phyloP scores from a whole-genome alignment of 2,888 invertebrate genomes.

The Anthophora plumipes region DNA sequence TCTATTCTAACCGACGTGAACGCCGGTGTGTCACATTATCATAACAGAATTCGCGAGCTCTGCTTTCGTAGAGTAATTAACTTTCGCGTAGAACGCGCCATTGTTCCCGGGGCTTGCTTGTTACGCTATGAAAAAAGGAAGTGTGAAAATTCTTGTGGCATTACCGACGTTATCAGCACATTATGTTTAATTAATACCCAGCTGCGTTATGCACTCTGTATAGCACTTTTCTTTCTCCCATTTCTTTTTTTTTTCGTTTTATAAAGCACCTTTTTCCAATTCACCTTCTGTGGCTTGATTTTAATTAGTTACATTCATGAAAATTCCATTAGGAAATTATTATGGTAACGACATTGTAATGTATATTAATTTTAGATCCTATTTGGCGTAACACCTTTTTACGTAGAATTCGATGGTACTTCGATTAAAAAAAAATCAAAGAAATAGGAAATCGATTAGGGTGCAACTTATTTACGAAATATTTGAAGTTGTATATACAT shows the following conservation, averaged over 20 bases:
- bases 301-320: neutral
- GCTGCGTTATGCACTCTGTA: too few species aligned
- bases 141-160: neutral
- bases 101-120: neutral
- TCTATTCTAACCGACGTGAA: neutral
- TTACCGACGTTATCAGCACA: neutral
- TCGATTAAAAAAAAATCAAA: too few species aligned
- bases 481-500: too few species aligned
- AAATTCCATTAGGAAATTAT: neutral
- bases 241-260: too few species aligned
- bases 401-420: too few species aligned
- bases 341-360: neutral
- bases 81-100: neutral
- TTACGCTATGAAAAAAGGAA: neutral
- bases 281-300: neutral
- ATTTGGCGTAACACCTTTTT: too few species aligned
- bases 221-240: too few species aligned
- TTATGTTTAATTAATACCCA: neutral
- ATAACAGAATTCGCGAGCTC: neutral
- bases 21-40: neutral
- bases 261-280: neutral
- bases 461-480: too few species aligned
- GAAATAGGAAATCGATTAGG: too few species aligned
- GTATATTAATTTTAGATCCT: too few species aligned
- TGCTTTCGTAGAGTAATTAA: constrained; percentile 7